phyloP scores from a whole-genome alignment of 2,797 vertebrate species.

The Borostomias antarcticus region DNA sequence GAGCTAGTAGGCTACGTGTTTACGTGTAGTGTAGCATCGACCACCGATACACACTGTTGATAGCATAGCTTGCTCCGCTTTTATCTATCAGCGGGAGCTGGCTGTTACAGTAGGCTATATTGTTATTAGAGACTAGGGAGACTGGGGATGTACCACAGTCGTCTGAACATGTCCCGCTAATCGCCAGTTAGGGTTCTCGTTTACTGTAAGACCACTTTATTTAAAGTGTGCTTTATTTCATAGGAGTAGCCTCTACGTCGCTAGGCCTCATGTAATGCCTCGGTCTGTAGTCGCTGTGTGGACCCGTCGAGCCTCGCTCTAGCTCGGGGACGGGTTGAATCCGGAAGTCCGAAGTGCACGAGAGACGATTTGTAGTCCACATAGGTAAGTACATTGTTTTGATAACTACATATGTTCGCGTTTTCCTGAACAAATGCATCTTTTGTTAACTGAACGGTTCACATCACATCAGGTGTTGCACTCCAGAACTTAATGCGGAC shows the following conservation, averaged over 20 bases:
- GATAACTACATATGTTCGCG: background rate
- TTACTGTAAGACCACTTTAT: background rate
- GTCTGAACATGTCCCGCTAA: too few species aligned
- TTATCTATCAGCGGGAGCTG: too few species aligned
- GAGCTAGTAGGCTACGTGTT: too few species aligned
- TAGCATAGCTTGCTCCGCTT: too few species aligned
- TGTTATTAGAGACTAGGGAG: too few species aligned
- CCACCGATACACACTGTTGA: too few species aligned
- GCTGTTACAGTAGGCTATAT: too few species aligned
- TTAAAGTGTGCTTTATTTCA: background rate
- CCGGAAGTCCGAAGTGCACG: background rate
- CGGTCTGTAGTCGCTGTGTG: slow-evolving; percentile 55
- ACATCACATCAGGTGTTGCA: background rate
- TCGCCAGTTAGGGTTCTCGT: background rate
- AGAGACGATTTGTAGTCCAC: background rate
- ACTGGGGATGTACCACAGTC: background rate
- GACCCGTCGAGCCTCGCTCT: slow-evolving; percentile 25
- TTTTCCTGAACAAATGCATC: background rate
- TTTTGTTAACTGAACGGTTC: too few species aligned
- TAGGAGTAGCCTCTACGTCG: background rate
- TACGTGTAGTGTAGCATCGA: too few species aligned
- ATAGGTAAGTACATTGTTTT: slow-evolving; percentile 2
- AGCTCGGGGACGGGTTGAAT: background rate
- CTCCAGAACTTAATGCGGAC: background rate
- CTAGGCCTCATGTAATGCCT: slow-evolving; percentile 70